Evolutionary conservation across 2,888 invertebrate genomes (phyloP), one percentile per base, ranked within the genome.

Genomic region (Amblyjoppa fuscipennis): DNA sequence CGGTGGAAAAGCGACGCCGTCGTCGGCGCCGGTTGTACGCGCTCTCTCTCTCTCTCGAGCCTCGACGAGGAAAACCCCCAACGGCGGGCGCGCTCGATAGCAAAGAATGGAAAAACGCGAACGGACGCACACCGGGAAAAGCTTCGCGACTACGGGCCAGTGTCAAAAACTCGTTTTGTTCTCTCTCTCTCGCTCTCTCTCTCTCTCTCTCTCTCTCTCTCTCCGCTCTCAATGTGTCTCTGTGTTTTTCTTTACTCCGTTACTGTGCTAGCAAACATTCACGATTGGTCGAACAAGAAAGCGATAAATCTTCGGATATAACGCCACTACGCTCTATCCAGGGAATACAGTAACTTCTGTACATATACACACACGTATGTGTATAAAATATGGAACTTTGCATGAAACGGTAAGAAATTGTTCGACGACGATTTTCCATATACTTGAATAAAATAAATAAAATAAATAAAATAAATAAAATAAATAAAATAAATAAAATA

Each of bases 31-130:
- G 75, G n/a, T 59, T 59, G 9, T 59, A 53, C n/a, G 53, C 53
- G 71, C 53, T 51, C 20, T 20, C 20, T 20, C 20, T 20, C 20
- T 20, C 20, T 20, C 38, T 71, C 41, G 56, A 31, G 34, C 61
- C 28, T 45, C 73, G 73, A 69, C 20, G 45, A 69, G 68, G 45
- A 49, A 69, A 41, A 70, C 78, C 69, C 41, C 41, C 61, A 78
- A 28, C 28, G 84, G 75, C 84, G 86, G 85, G 75, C 88, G 85
- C 91, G 92, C 87, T 92, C 92, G 91, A 92, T 92, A 92, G 90
- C 89, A 90, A 92, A 91, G 90, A 87, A 89, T 89, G 89, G 89
- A 91, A 91, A 90, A 41, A 41, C 20, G 38, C 53, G 56, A 51
- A 28, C 25, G 69, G 28, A 78, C 68, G 68, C 4, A 45, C 53